phyloP scores from a whole-genome alignment of 2,113 vertebrate genomes.

The Alces alces region DNA sequence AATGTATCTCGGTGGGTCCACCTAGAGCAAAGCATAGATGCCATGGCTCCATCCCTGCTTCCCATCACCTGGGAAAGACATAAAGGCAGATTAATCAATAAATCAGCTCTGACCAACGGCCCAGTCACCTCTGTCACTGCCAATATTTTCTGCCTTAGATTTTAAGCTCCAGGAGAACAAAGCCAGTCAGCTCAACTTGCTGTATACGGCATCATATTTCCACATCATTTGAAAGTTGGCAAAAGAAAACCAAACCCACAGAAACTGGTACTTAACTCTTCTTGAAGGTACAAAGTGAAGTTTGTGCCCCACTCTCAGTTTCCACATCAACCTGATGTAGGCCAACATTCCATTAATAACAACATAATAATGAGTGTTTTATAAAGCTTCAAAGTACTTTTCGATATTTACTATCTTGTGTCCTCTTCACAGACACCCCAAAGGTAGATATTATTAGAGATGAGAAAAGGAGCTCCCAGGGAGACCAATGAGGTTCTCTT shows the following conservation, averaged over 20 bases:
- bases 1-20: background rate
- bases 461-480: background rate
- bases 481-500: background rate
- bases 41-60: background rate
- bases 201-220: background rate
- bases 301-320: background rate
- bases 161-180: conserved; percentile 33
- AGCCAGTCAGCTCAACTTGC: conserved; percentile 4
- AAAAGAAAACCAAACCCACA: background rate
- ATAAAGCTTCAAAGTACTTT: background rate
- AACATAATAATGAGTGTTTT: background rate
- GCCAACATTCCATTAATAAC: background rate
- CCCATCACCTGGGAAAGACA: conserved; percentile 17
- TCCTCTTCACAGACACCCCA: background rate
- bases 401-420: background rate
- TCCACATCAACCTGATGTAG: background rate
- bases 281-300: background rate
- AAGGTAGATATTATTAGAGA: conserved; percentile 2
- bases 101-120: background rate
- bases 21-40: background rate
- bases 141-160: conserved; percentile 34
- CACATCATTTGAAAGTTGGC: background rate
- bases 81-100: conserved; percentile 28
- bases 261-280: background rate
- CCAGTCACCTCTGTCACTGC: conserved; percentile 18